Evolutionary conservation across 2,888 invertebrate genomes (phyloP).

Genomic region (Euphydryas editha): DNA sequence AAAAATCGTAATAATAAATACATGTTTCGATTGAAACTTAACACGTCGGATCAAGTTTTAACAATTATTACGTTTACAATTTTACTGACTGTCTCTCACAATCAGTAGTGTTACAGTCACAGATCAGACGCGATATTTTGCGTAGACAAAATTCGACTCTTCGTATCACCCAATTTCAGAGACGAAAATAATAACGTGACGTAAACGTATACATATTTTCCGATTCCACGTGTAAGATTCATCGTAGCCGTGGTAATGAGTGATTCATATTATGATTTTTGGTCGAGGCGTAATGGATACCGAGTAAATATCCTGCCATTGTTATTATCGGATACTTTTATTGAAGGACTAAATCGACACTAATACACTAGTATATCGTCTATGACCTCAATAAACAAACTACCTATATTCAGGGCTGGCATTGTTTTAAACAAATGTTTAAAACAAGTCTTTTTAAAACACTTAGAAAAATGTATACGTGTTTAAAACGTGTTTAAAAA

Average conservation of each 20-base stretch:
- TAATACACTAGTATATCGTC: too few species aligned
- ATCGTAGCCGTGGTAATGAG: conserved; percentile 3
- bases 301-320: not conserved
- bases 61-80: conserved; percentile 2
- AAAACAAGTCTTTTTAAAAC: too few species aligned
- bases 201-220: not conserved
- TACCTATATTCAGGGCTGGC: too few species aligned
- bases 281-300: too few species aligned
- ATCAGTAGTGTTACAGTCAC: conserved; percentile 9
- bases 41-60: conserved; percentile 15
- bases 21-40: not conserved
- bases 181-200: conserved; percentile 27
- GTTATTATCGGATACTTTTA: not conserved
- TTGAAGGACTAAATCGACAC: too few species aligned
- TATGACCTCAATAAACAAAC: too few species aligned
- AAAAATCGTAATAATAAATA: not conserved
- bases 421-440: too few species aligned
- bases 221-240: conserved; percentile 10
- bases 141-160: conserved; percentile 15
- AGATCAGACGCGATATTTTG: conserved; percentile 17
- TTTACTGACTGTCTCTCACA: not conserved
- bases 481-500: too few species aligned
- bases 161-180: conserved; percentile 24
- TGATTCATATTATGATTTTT: not conserved
- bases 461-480: too few species aligned